Base-by-base conservation (phyloP, 1,140 invertebrate genomes). In the Ctenoplectra terminalis region DNA sequence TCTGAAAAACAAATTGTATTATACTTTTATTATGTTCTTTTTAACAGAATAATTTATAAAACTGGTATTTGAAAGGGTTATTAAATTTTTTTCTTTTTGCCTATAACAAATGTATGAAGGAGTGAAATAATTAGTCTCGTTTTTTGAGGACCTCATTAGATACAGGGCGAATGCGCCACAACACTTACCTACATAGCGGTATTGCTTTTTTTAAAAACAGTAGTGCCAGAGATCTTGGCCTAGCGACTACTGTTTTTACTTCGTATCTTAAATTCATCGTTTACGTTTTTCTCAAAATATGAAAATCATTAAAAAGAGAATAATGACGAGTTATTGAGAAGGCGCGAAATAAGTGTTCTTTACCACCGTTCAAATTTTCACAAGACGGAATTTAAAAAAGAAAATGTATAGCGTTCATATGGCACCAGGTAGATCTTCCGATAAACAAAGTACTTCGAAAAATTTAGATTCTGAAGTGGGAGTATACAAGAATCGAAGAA, bases 391-490 rank as follows among this genome's bases (percentile, higher is more conserved):
- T 64, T 52, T 48, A 71, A 40, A 56, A 26, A 60, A 20, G 1
- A 58, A 84, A 72, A 92, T 92, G 91, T 92, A 92, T 29, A 91
- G 87, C 52, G 91, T 92, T 67, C 90, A 92, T 29, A 90, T 92
- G 56, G 88, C 91, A 23, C 83, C 85, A 3, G 84, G 87, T 69
- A 77, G 77, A 82, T 89, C 86, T 60, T 77, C 60, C 34, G 82
- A 70, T 1, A 85, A 79, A 26, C 83, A 84, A 11, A 71, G 82
- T 15, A 78, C 82, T 58, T 87, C 89, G 2, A 71, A 81, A 66
- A 81, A 67, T 64, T 50, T 85, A 17, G 90, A 89, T 6, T 88
- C 67, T 9, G 90, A 91, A 73, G 82, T 89, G 52, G 54, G 46
- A 43, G 23, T 86, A 15, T 92, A 89, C 43, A 89, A 74, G 37